Evolutionary conservation across 2,113 vertebrate species (phyloP), one percentile per base, ranked within the genome.

Genomic region (Catagonus wagneri): DNA sequence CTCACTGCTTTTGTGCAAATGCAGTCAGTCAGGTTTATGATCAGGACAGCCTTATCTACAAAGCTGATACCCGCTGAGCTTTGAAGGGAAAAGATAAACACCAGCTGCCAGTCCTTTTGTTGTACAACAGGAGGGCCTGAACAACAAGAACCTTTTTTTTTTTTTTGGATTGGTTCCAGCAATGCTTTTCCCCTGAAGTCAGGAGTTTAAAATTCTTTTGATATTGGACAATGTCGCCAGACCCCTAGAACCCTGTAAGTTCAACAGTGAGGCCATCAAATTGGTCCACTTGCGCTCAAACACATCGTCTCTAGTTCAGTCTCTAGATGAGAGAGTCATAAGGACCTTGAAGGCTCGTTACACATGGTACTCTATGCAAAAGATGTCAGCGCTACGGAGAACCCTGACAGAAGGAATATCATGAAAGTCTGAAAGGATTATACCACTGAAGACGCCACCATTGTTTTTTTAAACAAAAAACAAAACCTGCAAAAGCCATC

Each of bases 1-100:
- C 23, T 32, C 23, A 25, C 76, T 79, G n/a, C n/a, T 79, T 79
- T 79, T 2, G 54, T 58, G n/a, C 54, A 79, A 79, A 58, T 34
- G 20, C n/a, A 25, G 7, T 79, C 32, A 15, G n/a, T 79, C 52
- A 15, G n/a, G 76, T 79, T 58, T 58, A 58, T 79, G n/a, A 50
- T 66, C 74, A 23, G 1, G 74, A 68, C 7, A 56, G 34, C n/a
- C 50, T 78, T 20, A 54, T 66, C 25, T 68, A 32, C 34, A 68
- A 68, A 79, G 50, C 50, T 68, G 17, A 7, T 68, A 68, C 68
- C 23, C 4, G n/a, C 23, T 2, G 1, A 36, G 58, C 74, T 17
- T 39, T 68, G 74, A 90, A 90, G 50, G 25, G 27, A 54, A 90
- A 79, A 79, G 50, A 90, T 39, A 79, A 68, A 90, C 75, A 65